Conservation (phyloP, 2,113 vertebrate genomes). For the Petroica traversi region DNA sequence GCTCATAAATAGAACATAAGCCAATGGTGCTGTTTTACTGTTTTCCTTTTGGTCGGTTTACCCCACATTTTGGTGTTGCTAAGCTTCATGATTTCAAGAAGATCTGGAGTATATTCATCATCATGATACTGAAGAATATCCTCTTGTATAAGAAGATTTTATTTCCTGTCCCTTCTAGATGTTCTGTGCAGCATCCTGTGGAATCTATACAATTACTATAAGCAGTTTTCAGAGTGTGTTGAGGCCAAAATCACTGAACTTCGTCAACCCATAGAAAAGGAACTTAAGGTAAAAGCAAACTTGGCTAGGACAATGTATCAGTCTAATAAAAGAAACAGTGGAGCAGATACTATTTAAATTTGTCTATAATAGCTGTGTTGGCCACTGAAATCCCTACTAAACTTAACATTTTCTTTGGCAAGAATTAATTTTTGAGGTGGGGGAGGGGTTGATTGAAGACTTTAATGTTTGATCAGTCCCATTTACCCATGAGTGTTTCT, state of each 20-base stretch:
- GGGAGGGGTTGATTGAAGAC: neutral
- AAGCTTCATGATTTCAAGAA: neutral
- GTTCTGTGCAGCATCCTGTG: conserved; percentile 87
- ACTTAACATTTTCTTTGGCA: neutral
- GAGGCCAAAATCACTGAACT: conserved; percentile 83
- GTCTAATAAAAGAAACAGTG: neutral
- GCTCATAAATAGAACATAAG: neutral
- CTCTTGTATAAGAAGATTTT: neutral
- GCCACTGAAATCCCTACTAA: neutral
- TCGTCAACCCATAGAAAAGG: conserved; percentile 92
- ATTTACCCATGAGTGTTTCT: neutral
- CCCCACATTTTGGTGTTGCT: neutral
- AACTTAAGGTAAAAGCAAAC: conserved; percentile 84
- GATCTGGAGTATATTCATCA: neutral
- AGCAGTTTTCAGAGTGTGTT: conserved; percentile 86
- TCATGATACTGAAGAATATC: neutral
- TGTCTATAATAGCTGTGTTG: neutral
- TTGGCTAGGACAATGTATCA: neutral
- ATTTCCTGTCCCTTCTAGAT: conserved; percentile 70
- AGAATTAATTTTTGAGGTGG: neutral
- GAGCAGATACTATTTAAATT: neutral
- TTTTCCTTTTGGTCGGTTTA: neutral
- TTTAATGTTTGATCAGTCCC: neutral
- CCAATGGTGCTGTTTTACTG: accelerated
- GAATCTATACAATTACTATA: conserved; percentile 94